Conservation (phyloP, 2,888 invertebrate species). For the Deilephila porcellus region DNA sequence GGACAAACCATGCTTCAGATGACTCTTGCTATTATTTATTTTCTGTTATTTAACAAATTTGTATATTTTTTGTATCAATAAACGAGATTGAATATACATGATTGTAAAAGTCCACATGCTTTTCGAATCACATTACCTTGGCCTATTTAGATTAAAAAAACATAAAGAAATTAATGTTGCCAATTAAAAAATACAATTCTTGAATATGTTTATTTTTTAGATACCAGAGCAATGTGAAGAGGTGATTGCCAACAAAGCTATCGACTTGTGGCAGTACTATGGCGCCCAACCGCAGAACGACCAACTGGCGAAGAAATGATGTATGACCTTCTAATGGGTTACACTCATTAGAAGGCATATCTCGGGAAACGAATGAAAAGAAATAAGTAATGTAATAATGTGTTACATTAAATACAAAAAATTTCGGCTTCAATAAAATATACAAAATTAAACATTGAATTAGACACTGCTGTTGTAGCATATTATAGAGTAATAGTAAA, state of each 20-base stretch:
- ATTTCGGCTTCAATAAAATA: neutral
- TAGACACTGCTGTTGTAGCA: neutral
- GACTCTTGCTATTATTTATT: too few relatives aligned
- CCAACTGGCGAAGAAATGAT: constrained; percentile 80
- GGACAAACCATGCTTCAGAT: too few relatives aligned
- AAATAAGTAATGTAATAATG: neutral
- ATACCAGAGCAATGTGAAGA: constrained; percentile 92
- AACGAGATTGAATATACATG: too few relatives aligned
- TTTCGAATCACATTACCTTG: neutral
- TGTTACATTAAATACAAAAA: neutral
- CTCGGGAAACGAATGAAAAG: neutral
- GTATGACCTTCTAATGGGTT: constrained; percentile 83
- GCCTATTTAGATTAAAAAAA: constrained; percentile 7
- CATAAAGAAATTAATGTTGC: neutral
- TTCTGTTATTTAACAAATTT: too few relatives aligned
- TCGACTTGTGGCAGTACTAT: constrained; percentile 94
- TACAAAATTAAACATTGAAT: neutral
- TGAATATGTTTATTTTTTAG: constrained; percentile 63
- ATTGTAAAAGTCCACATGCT: neutral
- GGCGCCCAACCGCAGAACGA: constrained; percentile 85
- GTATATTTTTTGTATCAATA: too few relatives aligned
- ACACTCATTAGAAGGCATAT: constrained; percentile 74
- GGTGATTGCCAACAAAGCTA: constrained; percentile 92
- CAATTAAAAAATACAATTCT: constrained; percentile 1
- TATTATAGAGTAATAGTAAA: neutral